Evolutionary conservation across 1,140 invertebrate genomes (phyloP), one percentile per base, ranked within the genome.

Genomic region (Trypoxylus dichotomus): DNA sequence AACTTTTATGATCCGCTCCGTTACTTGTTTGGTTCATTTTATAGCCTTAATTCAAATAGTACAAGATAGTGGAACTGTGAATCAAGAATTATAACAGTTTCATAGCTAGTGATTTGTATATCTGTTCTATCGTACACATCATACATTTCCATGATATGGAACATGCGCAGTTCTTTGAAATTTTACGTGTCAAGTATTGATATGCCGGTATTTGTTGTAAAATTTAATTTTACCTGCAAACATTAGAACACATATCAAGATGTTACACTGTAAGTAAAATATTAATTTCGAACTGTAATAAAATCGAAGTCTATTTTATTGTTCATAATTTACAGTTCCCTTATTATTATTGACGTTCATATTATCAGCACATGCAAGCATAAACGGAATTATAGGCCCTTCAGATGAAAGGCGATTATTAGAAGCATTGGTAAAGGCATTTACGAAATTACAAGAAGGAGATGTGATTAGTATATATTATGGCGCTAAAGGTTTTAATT

Each of bases 311-410:
- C 6, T 68, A 68, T 13, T 5, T 29, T 25, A 21, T 68, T 27
- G 2, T 27, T 68, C 25, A 2, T 68, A 3, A 27, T 68, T 68
- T 68, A 29, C 15, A 68, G 60, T 68, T 68, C 25, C 21, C 60
- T 24, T 68, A 27, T 27, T 68, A 68, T 68, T 68, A 27, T 68
- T 25, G 24, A 68, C 60, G 60, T 68, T 25, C 60, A 21, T 29
- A 11, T 15, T 68, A 29, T 19, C 73, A 29, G 75, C 80, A 43
- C 79, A 80, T 58, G 78, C 77, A 11, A 85, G 82, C 75, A 79
- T 85, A 58, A 78, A 77, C 79, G 83, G 83, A 80, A 84, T 83
- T 77, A 82, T 85, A 72, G 25, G 41, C 6, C 75, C 76, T 21
- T 75, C 76, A 68, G 81, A 82, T 71, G 79, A 76, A 42, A 82